These are phyloP conservation scores for Holothuria scabra DNA, from an alignment of 53 echinoderm and acorn worm species.

Conservation along the genomic window DNA sequence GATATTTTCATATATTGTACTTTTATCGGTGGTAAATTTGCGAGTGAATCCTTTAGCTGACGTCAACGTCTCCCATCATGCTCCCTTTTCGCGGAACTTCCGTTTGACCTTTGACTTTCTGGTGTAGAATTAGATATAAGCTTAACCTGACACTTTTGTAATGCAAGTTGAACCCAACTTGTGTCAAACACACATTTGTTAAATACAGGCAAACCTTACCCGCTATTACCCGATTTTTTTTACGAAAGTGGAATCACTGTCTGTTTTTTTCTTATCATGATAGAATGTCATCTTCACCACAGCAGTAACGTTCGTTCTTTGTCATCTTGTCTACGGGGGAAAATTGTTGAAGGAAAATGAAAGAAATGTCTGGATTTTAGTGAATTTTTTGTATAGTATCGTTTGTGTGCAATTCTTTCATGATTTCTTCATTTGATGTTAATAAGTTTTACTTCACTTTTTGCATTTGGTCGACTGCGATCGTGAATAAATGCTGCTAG, in stretches of 20 bases:
- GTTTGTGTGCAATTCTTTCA: slow-evolving; percentile 1
- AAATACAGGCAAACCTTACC: slow-evolving; percentile 8
- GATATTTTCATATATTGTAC: too few species aligned
- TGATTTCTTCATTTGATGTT: background rate
- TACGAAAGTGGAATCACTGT: slow-evolving; percentile 12
- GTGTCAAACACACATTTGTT: slow-evolving; percentile 2
- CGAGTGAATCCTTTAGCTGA: too few species aligned
- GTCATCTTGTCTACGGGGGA: slow-evolving; percentile 32
- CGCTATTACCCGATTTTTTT: slow-evolving; percentile 13
- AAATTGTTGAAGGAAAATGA: slow-evolving; percentile 44
- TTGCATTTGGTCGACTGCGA: slow-evolving; percentile 49
- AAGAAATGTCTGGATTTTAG: background rate
- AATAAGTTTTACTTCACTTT: background rate
- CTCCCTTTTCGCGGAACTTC: slow-evolving; percentile 14
- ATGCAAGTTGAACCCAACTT: slow-evolving; percentile 21
- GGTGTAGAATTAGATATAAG: slow-evolving; percentile 31
- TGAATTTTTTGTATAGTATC: background rate
- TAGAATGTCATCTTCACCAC: slow-evolving; percentile 39
- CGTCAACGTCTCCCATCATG: too few species aligned
- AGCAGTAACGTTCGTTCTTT: slow-evolving; percentile 29
- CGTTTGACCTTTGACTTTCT: slow-evolving; percentile 50
- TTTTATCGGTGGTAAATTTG: too few species aligned
- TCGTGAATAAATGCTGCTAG: slow-evolving; percentile 53
- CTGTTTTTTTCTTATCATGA: slow-evolving; percentile 29
- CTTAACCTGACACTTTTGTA: slow-evolving; percentile 17